A percentile compares a stretch with the other conserved stretches of the same genome.
These are phyloP conservation scores for Saccostrea cuccullata DNA, from an alignment of 1,140 invertebrate species.

Conservation along the genomic window DNA sequence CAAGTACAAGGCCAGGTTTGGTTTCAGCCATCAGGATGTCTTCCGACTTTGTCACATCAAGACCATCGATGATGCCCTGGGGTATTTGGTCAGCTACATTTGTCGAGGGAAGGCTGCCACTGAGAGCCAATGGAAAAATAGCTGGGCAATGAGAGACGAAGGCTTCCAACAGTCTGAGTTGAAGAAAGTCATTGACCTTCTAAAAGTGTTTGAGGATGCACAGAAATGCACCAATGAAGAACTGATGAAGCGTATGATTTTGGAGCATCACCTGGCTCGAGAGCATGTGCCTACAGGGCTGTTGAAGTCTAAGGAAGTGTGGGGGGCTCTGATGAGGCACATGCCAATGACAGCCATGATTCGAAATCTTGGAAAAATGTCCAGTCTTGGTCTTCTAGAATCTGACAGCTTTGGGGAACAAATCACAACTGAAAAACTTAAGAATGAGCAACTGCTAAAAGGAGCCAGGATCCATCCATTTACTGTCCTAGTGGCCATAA, in stretches of 20 bases:
- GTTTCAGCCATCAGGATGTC: constrained; percentile 85
- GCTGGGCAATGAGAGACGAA: constrained; percentile 60
- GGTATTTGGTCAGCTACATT: constrained; percentile 61
- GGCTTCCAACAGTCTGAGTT: not conserved
- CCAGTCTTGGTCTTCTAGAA: constrained; percentile 82
- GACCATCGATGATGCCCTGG: constrained; percentile 63
- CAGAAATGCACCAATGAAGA: constrained; percentile 80
- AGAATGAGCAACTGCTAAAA: constrained; percentile 76
- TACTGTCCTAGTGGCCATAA: constrained; percentile 81
- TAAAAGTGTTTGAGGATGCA: constrained; percentile 82
- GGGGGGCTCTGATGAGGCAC: constrained; percentile 82
- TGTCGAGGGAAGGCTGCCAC: constrained; percentile 77
- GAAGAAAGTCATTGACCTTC: constrained; percentile 80
- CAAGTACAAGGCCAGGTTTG: constrained; percentile 82
- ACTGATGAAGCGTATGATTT: constrained; percentile 80
- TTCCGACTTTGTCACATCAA: constrained; percentile 84
- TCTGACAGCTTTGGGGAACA: constrained; percentile 56
- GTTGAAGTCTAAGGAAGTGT: constrained; percentile 83
- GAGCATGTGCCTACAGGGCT: constrained; percentile 85
- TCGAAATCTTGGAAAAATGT: constrained; percentile 83
- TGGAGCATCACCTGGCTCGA: constrained; percentile 80
- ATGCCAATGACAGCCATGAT: constrained; percentile 82
- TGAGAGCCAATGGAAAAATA: constrained; percentile 69
- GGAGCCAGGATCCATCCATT: constrained; percentile 82
- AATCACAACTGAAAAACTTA: constrained; percentile 59